A percentile compares a stretch with the other conserved stretches of the same genome.
These are phyloP conservation scores for Nettapus auritus DNA, from an alignment of 2,113 vertebrate genomes.

Conservation along the genomic window DNA sequence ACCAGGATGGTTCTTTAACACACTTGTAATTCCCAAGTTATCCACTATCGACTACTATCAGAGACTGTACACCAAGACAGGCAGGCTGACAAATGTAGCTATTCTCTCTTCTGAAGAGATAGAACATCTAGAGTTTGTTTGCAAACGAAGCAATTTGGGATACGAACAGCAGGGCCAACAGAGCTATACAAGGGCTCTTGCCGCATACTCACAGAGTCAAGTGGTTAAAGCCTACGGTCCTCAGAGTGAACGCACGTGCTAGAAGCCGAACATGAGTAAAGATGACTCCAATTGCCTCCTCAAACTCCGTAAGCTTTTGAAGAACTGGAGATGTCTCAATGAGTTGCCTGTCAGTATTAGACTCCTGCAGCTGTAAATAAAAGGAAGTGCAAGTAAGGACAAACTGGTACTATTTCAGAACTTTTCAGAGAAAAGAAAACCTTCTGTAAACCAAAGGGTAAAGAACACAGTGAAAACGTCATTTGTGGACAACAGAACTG, in stretches of 20 bases:
- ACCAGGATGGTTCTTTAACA: not conserved
- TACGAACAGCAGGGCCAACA: not conserved
- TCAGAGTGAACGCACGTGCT: constrained; percentile 93
- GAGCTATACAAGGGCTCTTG: not conserved
- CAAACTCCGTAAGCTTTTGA: constrained; percentile 95
- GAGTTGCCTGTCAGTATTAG: constrained; percentile 93
- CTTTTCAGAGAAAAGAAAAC: not conserved
- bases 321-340: constrained; percentile 97
- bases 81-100: fast-evolving
- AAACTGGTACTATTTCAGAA: not conserved
- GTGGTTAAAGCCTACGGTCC: constrained; percentile 98
- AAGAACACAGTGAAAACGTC: not conserved
- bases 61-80: not conserved
- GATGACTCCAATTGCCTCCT: constrained; percentile 91
- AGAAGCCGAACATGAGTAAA: constrained; percentile 95
- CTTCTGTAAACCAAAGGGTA: not conserved
- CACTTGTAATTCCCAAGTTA: not conserved
- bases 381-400: constrained; percentile 3
- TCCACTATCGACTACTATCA: not conserved
- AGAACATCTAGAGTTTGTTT: not conserved
- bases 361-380: constrained; percentile 90
- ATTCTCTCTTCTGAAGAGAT: not conserved
- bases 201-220: constrained; percentile 92
- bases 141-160: not conserved
- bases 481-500: not conserved